Base-by-base conservation (phyloP, 1,140 invertebrate genomes). In the Macrobrachium rosenbergii region DNA sequence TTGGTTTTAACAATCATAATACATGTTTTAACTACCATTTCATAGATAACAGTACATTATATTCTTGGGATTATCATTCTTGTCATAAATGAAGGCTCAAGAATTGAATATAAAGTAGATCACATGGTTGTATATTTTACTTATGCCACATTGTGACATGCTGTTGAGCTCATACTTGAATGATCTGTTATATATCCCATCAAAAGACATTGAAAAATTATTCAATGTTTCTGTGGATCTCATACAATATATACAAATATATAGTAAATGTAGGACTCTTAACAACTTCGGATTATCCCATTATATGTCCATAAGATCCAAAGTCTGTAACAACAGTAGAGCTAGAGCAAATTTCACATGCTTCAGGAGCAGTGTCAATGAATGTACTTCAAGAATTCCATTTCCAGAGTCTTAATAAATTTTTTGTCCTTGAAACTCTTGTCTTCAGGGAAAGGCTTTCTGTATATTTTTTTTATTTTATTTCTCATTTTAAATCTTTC, bases 211-310 rank as follows among this genome's bases (percentile, higher is more conserved):
- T 81, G 79, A 81, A 28, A 64, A 81, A 81, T 52, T 81, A 67
- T 81, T 81, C 79, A 81, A 81, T 81, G 79, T 81, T 81, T 64
- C 79, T 64, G 64, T 81, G 79, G 79, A 81, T 81, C 79, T 81
- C 79, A 81, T 81, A 81, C 64, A 63, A 81, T 81, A 81, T 81
- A 81, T 81, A 67, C 23, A 81, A 12, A 67, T 81, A 81, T 81
- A 81, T 81, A 81, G 62, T 81, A 63, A 81, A 23, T 81, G 79
- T 81, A 81, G 63, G 62, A 81, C 63, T 63, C 79, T 81, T 62
- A 80, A 80, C 79, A 81, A 63, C 63, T 81, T 81, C 62, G 64
- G 62, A 81, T 64, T 81, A 81, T 81, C 62, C 62, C 79, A 81
- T 81, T 81, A 64, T 81, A 63, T 81, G 79, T 81, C 63, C 62